A percentile compares a stretch with the other conserved stretches of the same genome.
Conservation (phyloP, 2,888 invertebrate genomes). For the Drosophila anomelani region DNA sequence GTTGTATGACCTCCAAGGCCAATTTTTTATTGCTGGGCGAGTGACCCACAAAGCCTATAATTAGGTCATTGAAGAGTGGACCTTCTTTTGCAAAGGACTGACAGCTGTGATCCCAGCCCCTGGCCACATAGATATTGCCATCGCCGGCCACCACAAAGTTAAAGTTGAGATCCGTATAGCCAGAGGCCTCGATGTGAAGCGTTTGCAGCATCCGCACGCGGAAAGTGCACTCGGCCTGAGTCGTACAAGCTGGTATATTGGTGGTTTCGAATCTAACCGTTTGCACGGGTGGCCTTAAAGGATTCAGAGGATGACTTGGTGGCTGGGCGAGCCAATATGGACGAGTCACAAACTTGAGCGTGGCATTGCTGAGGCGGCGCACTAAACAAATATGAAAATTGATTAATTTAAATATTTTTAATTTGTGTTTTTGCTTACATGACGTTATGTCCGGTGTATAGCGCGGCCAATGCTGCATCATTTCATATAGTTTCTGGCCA, state of each 20-base stretch:
- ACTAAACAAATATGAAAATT: slow-evolving; percentile 38
- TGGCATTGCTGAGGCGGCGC: slow-evolving; percentile 59
- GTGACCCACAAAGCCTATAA: slow-evolving; percentile 89
- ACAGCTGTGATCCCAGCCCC: slow-evolving; percentile 90
- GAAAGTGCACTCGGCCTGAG: slow-evolving; percentile 85
- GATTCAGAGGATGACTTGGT: slow-evolving; percentile 23
- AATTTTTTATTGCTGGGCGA: slow-evolving; percentile 86
- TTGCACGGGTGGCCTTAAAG: slow-evolving; percentile 45
- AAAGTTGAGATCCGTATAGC: slow-evolving; percentile 89
- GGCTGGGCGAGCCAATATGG: slow-evolving; percentile 68
- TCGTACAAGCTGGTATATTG: slow-evolving; percentile 39
- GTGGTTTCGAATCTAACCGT: slow-evolving; percentile 53
- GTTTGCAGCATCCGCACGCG: slow-evolving; percentile 87
- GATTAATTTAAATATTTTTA: background rate
- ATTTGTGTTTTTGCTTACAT: slow-evolving; percentile 36
- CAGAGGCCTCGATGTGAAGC: slow-evolving; percentile 87
- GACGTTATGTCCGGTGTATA: slow-evolving; percentile 82
- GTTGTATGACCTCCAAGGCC: slow-evolving; percentile 86
- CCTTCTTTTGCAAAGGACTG: slow-evolving; percentile 83
- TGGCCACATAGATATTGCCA: slow-evolving; percentile 89
- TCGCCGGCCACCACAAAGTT: slow-evolving; percentile 92
- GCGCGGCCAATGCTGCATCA: slow-evolving; percentile 90
- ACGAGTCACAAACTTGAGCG: slow-evolving; percentile 58
- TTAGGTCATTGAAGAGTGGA: slow-evolving; percentile 82
- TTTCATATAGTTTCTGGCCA: slow-evolving; percentile 87